Evolutionary conservation across 2,888 invertebrate species (phyloP).

Genomic region (Anthophora plumipes): DNA sequence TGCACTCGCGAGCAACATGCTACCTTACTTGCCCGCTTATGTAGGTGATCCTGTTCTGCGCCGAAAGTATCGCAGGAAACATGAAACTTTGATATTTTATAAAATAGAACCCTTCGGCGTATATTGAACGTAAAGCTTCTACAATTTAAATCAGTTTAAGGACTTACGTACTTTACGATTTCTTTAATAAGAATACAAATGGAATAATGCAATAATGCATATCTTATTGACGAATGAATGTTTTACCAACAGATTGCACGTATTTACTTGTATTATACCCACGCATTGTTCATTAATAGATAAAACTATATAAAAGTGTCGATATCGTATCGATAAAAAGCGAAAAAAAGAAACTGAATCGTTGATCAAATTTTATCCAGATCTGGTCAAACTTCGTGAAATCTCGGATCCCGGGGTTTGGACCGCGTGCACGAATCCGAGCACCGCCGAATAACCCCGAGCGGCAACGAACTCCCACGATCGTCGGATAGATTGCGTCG

Average conservation of each 20-base stretch:
- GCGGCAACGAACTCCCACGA: conserved; percentile 73
- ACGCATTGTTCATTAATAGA: too few species aligned
- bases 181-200: too few species aligned
- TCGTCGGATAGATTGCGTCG: conserved; percentile 59
- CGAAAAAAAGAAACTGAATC: too few species aligned
- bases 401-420: conserved; percentile 27
- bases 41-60: conserved; percentile 2
- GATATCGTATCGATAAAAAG: too few species aligned
- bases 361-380: background rate
- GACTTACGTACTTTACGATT: background rate
- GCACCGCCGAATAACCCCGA: conserved; percentile 46
- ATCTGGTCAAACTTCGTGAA: conserved; percentile 40
- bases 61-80: background rate
- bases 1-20: conserved; percentile 5
- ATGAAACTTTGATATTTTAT: background rate
- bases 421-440: conserved; percentile 56
- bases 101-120: background rate
- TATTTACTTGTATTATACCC: too few species aligned
- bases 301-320: too few species aligned
- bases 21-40: background rate
- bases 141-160: background rate
- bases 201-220: too few species aligned
- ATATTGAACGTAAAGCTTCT: background rate
- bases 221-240: too few species aligned
- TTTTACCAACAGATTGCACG: too few species aligned